These are phyloP conservation scores for Rotaria socialis DNA, from an alignment of 2,888 invertebrate species.

Conservation along the genomic window DNA sequence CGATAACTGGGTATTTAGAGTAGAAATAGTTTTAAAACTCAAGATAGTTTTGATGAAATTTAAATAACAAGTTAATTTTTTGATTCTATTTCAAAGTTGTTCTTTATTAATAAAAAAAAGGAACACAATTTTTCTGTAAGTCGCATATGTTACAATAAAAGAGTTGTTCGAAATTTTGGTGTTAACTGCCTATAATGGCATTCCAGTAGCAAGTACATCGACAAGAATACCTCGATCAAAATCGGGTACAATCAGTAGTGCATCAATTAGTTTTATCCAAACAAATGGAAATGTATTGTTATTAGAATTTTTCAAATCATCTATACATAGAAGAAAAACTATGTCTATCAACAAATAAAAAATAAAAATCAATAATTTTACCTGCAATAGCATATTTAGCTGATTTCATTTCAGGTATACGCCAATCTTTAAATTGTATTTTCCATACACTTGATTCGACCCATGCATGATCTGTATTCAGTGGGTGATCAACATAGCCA, in stretches of 20 bases:
- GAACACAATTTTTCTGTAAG: too few relatives aligned
- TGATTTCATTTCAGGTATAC: constrained; percentile 26
- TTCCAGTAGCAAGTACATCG: constrained; percentile 22
- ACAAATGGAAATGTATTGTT: neutral
- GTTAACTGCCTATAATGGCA: neutral
- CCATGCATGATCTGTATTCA: constrained; percentile 35
- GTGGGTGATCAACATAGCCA: constrained; percentile 30
- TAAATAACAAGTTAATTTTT: too few relatives aligned
- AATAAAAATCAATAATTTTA: neutral
- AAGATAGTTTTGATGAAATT: too few relatives aligned
- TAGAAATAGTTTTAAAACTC: too few relatives aligned
- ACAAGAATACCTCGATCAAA: constrained; percentile 26
- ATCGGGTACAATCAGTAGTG: neutral
- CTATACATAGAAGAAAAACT: neutral
- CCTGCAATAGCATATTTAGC: neutral
- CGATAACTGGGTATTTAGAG: too few relatives aligned
- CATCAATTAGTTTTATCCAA: constrained; percentile 22
- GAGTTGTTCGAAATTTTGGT: too few relatives aligned
- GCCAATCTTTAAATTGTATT: constrained; percentile 33
- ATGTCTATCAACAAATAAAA: too few relatives aligned
- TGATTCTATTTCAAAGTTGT: too few relatives aligned
- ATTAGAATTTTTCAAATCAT: neutral
- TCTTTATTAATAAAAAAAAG: too few relatives aligned
- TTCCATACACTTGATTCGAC: constrained; percentile 18
- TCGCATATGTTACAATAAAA: too few relatives aligned